Evolutionary conservation across 2,113 vertebrate genomes (phyloP), one percentile per base, ranked within the genome.

Genomic region (Gobio gobio): DNA sequence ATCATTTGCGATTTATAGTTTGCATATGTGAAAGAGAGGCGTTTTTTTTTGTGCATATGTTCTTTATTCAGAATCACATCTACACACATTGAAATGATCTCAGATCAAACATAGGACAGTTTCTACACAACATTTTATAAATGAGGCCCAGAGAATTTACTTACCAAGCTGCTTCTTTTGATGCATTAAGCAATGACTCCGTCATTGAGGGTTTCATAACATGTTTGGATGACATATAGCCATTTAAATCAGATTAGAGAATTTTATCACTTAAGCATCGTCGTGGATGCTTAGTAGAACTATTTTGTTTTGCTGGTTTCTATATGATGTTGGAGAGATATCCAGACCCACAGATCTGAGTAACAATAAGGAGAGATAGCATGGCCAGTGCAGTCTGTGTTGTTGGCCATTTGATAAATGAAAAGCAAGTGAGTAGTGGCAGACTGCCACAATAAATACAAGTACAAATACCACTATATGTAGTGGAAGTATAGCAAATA

Each of bases 321-420:
- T 92, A 93, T 86, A 47, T 63, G 40, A 91, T 90, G 89, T 91
- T 91, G 88, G 91, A 94, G 93, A 91, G 82, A 78, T 90, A 91
- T 83, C 89, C 87, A 88, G 83, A 89, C 91, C 86, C 91, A 86
- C 90, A 94, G 88, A 93, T 95, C 91, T 93, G 89, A 87, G 88
- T 91, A 92, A 93, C 87, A 93, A 92, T 89, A 90, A 92, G 88
- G 84, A 94, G 85, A 91, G 87, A 93, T 92, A 92, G 91, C 88
- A 92, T 89, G 83, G 90, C 87, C 89, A 92, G 89, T 92, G 88
- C 81, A 89, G 89, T 78, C 87, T 87, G 82, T 84, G 86, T 92
- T 89, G 88, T 86, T 51, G 72, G 76, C 58, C 64, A 83, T 87
- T 91, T 96, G 95, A 95, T 95, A 92, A 95, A 96, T 96, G 94